Percentiles rank a stretch among this genome's conserved stretches.
Evolutionary conservation across 2,113 vertebrate genomes (phyloP).

Genomic region (Vidua macroura): DNA sequence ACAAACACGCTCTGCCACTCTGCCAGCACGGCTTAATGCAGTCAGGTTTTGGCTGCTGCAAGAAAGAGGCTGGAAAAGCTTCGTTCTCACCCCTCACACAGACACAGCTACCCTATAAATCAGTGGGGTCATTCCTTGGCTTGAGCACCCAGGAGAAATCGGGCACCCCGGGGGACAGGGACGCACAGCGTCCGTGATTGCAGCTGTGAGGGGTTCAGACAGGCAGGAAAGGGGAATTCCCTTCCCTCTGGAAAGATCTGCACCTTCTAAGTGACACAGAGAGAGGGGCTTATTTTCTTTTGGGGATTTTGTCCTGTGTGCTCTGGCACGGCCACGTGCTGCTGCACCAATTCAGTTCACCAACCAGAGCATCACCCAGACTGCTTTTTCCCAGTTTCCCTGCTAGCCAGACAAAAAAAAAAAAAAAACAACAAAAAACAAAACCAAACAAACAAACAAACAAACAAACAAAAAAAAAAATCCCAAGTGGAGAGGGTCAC

Average conservation of each 20-base stretch:
- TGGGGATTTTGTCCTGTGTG: background rate
- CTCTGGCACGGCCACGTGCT: no score
- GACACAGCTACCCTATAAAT: rapidly evolving
- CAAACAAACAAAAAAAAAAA: background rate
- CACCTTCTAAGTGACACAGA: background rate
- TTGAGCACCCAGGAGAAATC: rapidly evolving
- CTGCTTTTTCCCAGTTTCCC: background rate
- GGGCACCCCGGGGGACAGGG: rapidly evolving
- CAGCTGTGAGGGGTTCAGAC: background rate
- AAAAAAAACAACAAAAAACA: background rate
- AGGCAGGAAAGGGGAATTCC: background rate
- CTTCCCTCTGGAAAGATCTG: background rate
- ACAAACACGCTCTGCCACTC: background rate
- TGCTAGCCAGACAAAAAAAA: background rate
- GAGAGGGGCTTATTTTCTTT: background rate
- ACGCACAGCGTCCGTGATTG: rapidly evolving
- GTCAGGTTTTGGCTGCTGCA: background rate
- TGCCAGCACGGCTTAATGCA: rapidly evolving
- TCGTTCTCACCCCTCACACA: rapidly evolving
- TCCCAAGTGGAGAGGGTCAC: background rate
- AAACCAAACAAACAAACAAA: background rate
- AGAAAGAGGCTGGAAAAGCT: background rate
- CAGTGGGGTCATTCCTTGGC: background rate
- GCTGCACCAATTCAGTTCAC: rapidly evolving
- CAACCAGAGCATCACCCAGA: background rate